Evolutionary conservation across 2,888 invertebrate species (phyloP), one percentile per base, ranked within the genome.

Genomic region (Stegana nigrithorax): DNA sequence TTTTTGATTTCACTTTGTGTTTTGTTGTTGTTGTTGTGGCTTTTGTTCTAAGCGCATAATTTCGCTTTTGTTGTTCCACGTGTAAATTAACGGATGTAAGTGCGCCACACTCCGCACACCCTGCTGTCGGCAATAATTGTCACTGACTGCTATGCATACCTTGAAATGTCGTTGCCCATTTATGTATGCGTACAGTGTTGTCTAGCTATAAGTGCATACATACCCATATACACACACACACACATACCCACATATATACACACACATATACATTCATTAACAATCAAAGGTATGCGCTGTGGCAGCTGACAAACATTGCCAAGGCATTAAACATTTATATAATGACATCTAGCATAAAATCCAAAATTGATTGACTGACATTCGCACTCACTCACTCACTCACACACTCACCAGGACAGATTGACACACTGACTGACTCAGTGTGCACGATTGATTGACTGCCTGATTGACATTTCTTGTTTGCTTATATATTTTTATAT

Each of bases 111-210:
- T n/a, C n/a, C n/a, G n/a, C n/a, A n/a, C n/a, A n/a, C n/a, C n/a
- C 21, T 21, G 36, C 53, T 36, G 4, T 36, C 19, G 53, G 53
- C 53, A 55, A 55, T 55, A 55, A 55, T 55, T 55, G 53, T 55
- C 53, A 55, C 53, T 55, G 32, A 55, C 29, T 36, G 53, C 12
- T 36, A 21, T 55, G 32, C 36, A 47, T 47, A n/a, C 36, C 10
- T 25, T 23, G n/a, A n/a, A n/a, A n/a, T n/a, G n/a, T n/a, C 47
- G 21, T 12, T n/a, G n/a, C 21, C 47, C 8, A 10, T 10, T 21
- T 45, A 10, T 45, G 45, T 21, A 10, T 45, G 21, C 10, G 6
- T 47, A 17, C 8, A 12, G n/a, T 21, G 42, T 42, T n/a, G 42
- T 23, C 8, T 47, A 12, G 23, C 5, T 25, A 25, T 4, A 47